Conservation (phyloP, 2,888 invertebrate species). For the Trypoxylon attenuatum region DNA sequence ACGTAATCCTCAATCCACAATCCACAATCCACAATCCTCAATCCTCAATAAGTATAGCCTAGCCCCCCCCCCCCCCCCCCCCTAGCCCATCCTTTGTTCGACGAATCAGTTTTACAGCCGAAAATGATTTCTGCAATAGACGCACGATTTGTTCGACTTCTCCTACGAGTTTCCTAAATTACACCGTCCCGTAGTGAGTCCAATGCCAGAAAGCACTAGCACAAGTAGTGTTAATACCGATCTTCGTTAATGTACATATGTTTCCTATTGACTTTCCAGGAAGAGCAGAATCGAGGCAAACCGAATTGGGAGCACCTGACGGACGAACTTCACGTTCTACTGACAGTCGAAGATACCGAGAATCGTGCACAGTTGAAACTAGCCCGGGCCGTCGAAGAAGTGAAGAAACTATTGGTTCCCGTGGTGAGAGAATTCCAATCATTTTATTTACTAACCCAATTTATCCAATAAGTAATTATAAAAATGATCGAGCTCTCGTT, state of each 20-base stretch:
- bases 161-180: too few species aligned
- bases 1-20: neutral
- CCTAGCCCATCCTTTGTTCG: too few species aligned
- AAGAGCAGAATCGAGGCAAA: constrained; percentile 99
- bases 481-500: neutral
- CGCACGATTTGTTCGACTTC: too few species aligned
- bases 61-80: too few species aligned
- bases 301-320: constrained; percentile 99
- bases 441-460: constrained; percentile 20
- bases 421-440: constrained; percentile 79
- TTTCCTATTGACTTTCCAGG: constrained; percentile 78
- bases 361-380: constrained; percentile 97
- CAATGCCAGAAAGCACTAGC: too few species aligned
- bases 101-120: too few species aligned
- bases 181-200: too few species aligned
- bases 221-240: too few species aligned
- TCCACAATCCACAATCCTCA: too few species aligned
- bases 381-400: constrained; percentile 97
- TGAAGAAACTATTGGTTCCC: constrained; percentile 97
- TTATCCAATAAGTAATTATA: neutral
- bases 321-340: constrained; percentile 98
- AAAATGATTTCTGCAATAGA: too few species aligned
- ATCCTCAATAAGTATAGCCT: too few species aligned
- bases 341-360: constrained; percentile 99
- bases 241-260: neutral